Evolutionary conservation across 2,797 vertebrate species (phyloP), one percentile per base, ranked within the genome.

Genomic region (Notolabrus celidotus): DNA sequence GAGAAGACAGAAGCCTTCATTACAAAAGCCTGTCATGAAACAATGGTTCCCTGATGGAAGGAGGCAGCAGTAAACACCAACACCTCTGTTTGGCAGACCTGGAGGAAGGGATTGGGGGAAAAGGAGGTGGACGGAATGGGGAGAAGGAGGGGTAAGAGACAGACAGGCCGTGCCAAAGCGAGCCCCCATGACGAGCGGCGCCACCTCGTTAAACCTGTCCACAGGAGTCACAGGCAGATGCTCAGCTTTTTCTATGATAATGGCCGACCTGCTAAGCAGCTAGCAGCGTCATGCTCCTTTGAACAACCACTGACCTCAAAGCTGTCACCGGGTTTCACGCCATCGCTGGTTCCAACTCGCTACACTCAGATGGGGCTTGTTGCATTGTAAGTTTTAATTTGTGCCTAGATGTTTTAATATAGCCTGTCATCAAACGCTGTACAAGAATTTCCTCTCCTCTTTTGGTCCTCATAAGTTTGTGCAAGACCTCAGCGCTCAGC

Each of bases 141-240:
- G 39, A 36, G 47, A 27, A 25, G 42, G 54, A 41, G 56, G 60
- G 53, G 58, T 3, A 33, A 65, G 74, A 67, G 70, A 63, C 51
- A 64, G 79, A 75, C 71, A 76, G 59, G 52, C 63, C 55, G 62
- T 81, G 86, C 86, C 83, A 88, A 83, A 61, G 72, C 56, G 25
- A 31, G 57, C 56, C 69, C 75, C 71, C 74, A 41, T 80, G 82
- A 88, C 79, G 59, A 83, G 79, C 76, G 58, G 76, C 52, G 34
- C 71, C 82, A 82, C 88, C 90, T 91, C 71, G 86, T 90, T 92
- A 89, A 88, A 86, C 82, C 85, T 73, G 84, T 86, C 84, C 83
- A 75, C 67, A 50, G 74, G 85, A 86, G 82, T 86, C 82, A 67
- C 73, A 74, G 82, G 79, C 80, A 88, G 84, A 88, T 88, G 88